Evolutionary conservation across 37 sponge, comb jelly and placozoan species (phyloP), one percentile per base, ranked within the genome.

Genomic region (Mnemiopsis leidyi): DNA sequence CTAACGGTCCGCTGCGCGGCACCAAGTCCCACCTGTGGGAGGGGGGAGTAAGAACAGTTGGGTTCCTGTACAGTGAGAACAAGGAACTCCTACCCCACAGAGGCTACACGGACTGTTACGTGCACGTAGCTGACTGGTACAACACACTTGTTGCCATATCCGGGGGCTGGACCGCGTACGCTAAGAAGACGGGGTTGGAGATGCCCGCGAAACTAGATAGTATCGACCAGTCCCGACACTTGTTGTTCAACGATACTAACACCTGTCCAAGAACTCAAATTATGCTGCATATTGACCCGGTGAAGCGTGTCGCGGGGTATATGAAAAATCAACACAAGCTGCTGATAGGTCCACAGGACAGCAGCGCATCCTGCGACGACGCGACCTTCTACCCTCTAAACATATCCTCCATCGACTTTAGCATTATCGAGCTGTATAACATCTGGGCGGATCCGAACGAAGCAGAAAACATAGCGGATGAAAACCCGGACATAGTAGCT

Each of bases 121-220:
- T 71, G 25, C 75, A 71, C 75, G 75, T 71, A 5, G 3, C 75
- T 5, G 75, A 71, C 75, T 71, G 75, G 75, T 71, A 71, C 75
- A 3, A n/a, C 30, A 71, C 75, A 13, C 75, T 71, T 25, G 20
- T 71, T 23, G 30, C 30, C 5, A 5, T n/a, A 2, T 29, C 75
- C 5, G 75, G 75, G 30, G 75, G 75, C 25, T 71, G 75, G 75
- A 25, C 5, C 30, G 75, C 75, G 30, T 71, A 29, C 30, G 20
- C 75, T 5, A 13, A 48, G 61, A 13, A 5, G 13, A 48, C 61
- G 13, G 61, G 61, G 61, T 13, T 48, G 61, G 75, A 71, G n/a
- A 71, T 71, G 25, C 30, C 75, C n/a, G 30, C 25, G 75, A 25
- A 29, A 5, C n/a, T 71, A 25, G 75, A 71, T 25, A 71, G 75